These are phyloP conservation scores for Zaprionus lineosus DNA, from an alignment of 2,888 invertebrate species.

Conservation along the genomic window DNA sequence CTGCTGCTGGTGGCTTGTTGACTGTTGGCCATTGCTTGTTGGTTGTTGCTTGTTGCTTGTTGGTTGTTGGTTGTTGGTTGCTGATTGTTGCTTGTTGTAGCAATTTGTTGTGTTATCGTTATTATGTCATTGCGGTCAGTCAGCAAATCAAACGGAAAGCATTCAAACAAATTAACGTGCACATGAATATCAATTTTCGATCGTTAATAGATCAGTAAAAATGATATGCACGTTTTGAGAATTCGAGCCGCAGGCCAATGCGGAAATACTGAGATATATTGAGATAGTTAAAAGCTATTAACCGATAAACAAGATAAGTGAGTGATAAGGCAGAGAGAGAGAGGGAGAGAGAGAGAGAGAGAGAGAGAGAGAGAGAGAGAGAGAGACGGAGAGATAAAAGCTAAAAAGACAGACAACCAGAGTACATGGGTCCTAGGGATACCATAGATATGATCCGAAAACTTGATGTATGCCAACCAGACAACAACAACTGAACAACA, in stretches of 20 bases:
- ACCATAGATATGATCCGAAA: no score
- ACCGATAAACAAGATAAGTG: background rate
- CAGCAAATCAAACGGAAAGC: constrained; percentile 39
- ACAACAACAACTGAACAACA: no score
- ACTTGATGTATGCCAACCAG: no score
- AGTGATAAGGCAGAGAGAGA: background rate
- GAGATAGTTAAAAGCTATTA: background rate
- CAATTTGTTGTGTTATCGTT: constrained; percentile 49
- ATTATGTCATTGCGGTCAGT: constrained; percentile 69
- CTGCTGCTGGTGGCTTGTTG: no score
- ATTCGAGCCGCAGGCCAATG: background rate
- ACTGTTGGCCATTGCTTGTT: background rate
- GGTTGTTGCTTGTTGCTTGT: background rate
- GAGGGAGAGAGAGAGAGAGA: no score
- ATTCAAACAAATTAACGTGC: constrained; percentile 41
- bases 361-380: no score
- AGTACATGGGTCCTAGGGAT: no score
- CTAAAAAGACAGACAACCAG: no score
- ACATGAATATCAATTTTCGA: constrained; percentile 33
- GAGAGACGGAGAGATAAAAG: no score
- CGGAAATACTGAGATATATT: constrained; percentile 12
- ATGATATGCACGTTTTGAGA: background rate
- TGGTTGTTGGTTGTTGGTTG: constrained; percentile 4
- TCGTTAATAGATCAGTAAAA: constrained; percentile 25
- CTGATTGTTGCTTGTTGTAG: constrained; percentile 30